Evolutionary conservation across 2,113 vertebrate species (phyloP).

Genomic region (Carettochelys insculpta): DNA sequence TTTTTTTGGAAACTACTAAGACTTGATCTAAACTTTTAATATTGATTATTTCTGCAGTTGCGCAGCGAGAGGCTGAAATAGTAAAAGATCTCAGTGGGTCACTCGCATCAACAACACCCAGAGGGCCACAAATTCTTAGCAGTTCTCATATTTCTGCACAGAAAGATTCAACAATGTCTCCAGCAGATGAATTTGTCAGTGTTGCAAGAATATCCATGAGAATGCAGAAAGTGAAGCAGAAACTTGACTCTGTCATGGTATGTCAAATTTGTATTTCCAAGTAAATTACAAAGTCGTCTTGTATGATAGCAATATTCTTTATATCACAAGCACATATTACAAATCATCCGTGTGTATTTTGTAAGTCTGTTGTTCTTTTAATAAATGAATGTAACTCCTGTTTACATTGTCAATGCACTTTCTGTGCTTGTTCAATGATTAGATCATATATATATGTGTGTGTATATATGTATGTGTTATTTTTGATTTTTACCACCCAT

Average conservation of each 20-base stretch:
- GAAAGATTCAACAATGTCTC: constrained; percentile 69
- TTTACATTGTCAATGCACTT: background rate
- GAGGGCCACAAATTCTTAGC: constrained; percentile 66
- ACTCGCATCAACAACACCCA: constrained; percentile 55
- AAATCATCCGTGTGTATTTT: background rate
- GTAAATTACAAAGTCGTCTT: background rate
- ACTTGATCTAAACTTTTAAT: constrained; percentile 27
- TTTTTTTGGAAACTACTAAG: background rate
- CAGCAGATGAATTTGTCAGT: constrained; percentile 78
- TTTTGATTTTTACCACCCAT: background rate
- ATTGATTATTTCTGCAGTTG: constrained; percentile 76
- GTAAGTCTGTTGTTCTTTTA: background rate
- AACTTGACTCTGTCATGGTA: constrained; percentile 91
- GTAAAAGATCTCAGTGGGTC: constrained; percentile 74
- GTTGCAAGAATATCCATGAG: constrained; percentile 82
- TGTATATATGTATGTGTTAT: background rate
- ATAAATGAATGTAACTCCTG: background rate
- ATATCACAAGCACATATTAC: background rate
- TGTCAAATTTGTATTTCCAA: constrained; percentile 45
- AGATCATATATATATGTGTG: background rate
- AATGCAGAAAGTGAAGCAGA: constrained; percentile 90
- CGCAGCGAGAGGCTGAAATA: constrained; percentile 85
- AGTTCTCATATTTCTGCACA: constrained; percentile 66
- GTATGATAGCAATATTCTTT: background rate
- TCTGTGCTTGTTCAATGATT: background rate